Evolutionary conservation across 2,113 vertebrate genomes (phyloP).

Genomic region (Silurus glanis): DNA sequence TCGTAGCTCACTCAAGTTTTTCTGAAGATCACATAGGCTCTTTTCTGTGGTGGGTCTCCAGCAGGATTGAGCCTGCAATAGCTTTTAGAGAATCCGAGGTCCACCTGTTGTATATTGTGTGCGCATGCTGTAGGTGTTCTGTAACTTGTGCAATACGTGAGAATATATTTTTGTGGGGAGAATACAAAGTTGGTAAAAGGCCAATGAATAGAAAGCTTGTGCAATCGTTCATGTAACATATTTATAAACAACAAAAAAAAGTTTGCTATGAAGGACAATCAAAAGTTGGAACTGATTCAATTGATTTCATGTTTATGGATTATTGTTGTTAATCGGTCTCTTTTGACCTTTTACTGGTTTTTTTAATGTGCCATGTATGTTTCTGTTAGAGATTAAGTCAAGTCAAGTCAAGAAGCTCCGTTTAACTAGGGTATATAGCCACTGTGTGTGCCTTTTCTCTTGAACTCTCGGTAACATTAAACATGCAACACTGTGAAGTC

Average conservation of each 20-base stretch:
- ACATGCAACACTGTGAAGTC: conserved; percentile 46
- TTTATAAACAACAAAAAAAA: conserved; percentile 1
- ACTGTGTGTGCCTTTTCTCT: conserved; percentile 49
- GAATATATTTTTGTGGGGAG: conserved; percentile 34
- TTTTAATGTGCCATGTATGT: conserved; percentile 33
- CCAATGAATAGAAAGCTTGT: not conserved
- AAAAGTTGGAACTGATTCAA: conserved; percentile 15
- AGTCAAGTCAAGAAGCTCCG: conserved; percentile 7
- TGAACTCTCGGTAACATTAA: conserved; percentile 32
- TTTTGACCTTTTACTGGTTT: conserved; percentile 21
- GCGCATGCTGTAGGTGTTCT: conserved; percentile 42
- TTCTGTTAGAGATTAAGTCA: conserved; percentile 25
- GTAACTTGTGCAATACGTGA: conserved; percentile 49
- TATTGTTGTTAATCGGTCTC: conserved; percentile 24
- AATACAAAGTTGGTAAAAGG: not conserved
- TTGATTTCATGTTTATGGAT: conserved; percentile 13
- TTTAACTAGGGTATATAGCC: conserved; percentile 35
- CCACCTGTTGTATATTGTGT: conserved; percentile 36
- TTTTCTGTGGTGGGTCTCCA: conserved; percentile 2
- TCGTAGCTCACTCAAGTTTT: not conserved
- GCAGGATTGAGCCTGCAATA: not conserved
- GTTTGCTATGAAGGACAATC: conserved; percentile 49
- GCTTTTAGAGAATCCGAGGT: conserved; percentile 36
- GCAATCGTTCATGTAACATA: conserved; percentile 9
- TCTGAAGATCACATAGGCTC: not conserved